Base-by-base conservation (phyloP, 1,140 invertebrate genomes). In the Drosophila sulfurigaster region DNA sequence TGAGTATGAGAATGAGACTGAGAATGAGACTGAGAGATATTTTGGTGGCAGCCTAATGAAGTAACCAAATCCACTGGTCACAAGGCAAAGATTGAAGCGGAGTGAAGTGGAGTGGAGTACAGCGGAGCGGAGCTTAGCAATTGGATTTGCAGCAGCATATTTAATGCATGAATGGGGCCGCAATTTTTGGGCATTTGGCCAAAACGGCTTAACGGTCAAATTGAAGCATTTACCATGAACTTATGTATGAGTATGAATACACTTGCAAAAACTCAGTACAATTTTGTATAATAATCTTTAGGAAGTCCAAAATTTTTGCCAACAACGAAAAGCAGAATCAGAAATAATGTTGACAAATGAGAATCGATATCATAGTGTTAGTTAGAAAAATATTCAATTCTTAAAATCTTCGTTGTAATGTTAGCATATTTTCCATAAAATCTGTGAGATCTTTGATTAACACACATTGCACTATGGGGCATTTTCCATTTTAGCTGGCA, bases 111-210 rank as follows among this genome's bases (percentile, higher is more conserved):
- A 28, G 35, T 15, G n/a, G 28, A 30, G 20, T 25, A 25, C 20
- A 28, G 38, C 16, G 28, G 49, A 71, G 66, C n/a, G 45, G 63
- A 69, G 77, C 80, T 88, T 83, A 88, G 83, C 83, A 87, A 88
- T 87, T 88, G 87, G 74, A 88, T 83, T 75, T 89, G 85, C 77
- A 80, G 80, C 77, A 80, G 83, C 83, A 87, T 87, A 89, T 87
- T 87, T 88, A 88, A 87, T 89, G 85, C 83, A 89, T 82, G 78
- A 81, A 88, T 73, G 85, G 80, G 62, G 80, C 59, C 80, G 72
- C 83, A 82, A 67, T 88, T 80, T 82, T 69, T 72, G 80, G 66
- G 74, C 78, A 88, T 88, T 80, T 72, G 74, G 65, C 77, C 85
- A 83, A 83, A 88, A 78, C 25, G 82, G 49, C 65, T 74, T 69